phyloP scores from a whole-genome alignment of 2,113 vertebrate species.

The Corydoras maculifer region DNA sequence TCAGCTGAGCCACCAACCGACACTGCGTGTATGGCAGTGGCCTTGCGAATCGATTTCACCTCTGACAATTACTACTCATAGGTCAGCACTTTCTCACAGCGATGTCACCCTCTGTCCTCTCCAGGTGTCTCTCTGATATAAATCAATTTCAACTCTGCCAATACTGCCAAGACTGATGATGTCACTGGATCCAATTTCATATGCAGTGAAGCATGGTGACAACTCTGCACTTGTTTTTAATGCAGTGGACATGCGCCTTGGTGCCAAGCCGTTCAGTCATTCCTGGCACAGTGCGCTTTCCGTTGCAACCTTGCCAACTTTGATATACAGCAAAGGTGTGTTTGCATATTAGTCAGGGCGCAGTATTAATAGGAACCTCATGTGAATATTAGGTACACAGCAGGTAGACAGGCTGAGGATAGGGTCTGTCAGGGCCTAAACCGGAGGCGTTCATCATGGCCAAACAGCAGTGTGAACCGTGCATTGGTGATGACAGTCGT shows the following conservation, averaged over 20 bases:
- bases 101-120: constrained; percentile 29
- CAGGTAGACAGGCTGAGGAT: constrained; percentile 16
- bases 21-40: constrained; percentile 21
- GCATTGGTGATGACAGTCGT: constrained; percentile 13
- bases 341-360: constrained; percentile 18
- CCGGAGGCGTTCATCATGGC: constrained; percentile 7
- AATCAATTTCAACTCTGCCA: constrained; percentile 34
- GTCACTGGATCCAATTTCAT: constrained; percentile 14
- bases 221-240: constrained; percentile 17
- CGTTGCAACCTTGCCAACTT: constrained; percentile 14
- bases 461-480: constrained; percentile 18
- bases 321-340: constrained; percentile 14
- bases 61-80: constrained; percentile 21
- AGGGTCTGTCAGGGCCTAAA: constrained; percentile 28
- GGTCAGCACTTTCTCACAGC: constrained; percentile 34
- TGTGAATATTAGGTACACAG: constrained; percentile 19
- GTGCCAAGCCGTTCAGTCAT: constrained; percentile 5
- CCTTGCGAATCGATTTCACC: constrained; percentile 23
- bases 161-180: constrained; percentile 22
- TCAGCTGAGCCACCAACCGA: constrained; percentile 3
- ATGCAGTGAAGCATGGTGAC: constrained; percentile 11
- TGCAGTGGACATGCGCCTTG: constrained; percentile 12
- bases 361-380: constrained; percentile 25
- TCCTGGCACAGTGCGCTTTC: not conserved
- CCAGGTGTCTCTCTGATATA: constrained; percentile 21